Evolutionary conservation across 2,888 invertebrate genomes (phyloP), one percentile per base, ranked within the genome.

Genomic region (Laspeyria flexula): DNA sequence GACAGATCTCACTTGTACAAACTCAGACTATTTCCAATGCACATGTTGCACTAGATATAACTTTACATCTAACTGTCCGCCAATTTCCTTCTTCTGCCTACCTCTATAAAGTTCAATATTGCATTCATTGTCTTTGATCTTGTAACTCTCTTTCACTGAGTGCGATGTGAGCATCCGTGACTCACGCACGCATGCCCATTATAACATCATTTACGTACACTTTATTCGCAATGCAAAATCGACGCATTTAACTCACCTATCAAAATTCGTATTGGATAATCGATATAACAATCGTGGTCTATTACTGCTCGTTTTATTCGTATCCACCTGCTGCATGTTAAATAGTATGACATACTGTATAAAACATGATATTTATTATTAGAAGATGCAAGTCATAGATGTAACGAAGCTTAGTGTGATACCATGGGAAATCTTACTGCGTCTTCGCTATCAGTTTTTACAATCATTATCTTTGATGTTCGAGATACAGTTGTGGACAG

Each of bases 1-100:
- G 67, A 65, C 69, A 71, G 77, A 81, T 77, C 83, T 73, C 78
- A 86, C 86, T 88, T 86, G 87, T 85, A 86, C 81, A 81, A 81
- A 82, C 80, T 82, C 77, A 74, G 81, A 83, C 86, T 88, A 90
- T 89, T 90, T 88, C 88, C 83, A 89, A 81, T 84, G 83, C 90
- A 86, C 88, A 88, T 89, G n/a, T n/a, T n/a, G n/a, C n/a, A n/a
- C n/a, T n/a, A n/a, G n/a, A n/a, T n/a, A n/a, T n/a, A n/a, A n/a
- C n/a, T n/a, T n/a, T n/a, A n/a, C n/a, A n/a, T n/a, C n/a, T n/a
- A n/a, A n/a, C n/a, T n/a, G n/a, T n/a, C n/a, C n/a, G n/a, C n/a
- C n/a, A n/a, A n/a, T n/a, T n/a, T n/a, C n/a, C n/a, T n/a, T n/a
- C n/a, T n/a, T n/a, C n/a, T n/a, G n/a, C n/a, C n/a, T n/a, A n/a